Evolutionary conservation across 92 coral and sea anemone species (phyloP), one percentile per base, ranked within the genome.

Genomic region (Diadumene lineata): DNA sequence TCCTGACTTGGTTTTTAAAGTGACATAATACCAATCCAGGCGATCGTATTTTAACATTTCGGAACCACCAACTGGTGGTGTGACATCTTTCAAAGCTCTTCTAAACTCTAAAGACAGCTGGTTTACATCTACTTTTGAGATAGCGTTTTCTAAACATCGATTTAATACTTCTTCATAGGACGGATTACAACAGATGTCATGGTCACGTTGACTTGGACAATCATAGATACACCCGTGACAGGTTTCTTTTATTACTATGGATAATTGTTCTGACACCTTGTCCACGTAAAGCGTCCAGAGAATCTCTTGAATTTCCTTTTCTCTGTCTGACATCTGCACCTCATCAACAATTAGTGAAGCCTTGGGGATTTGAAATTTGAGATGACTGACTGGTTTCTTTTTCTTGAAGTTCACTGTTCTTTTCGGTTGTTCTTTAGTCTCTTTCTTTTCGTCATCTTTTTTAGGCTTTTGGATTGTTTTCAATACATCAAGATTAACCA

Each of bases 201-300:
- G 73, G 21, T 67, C 73, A 9, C 56, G 13, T 27, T 67, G 73
- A 27, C 73, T 67, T 13, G 56, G 56, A 17, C 33, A 29, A 29
- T 34, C 56, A 19, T 43, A 34, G 6, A 1, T 27, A 67, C 73
- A 67, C 15, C 73, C 73, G 43, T 34, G 43, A 34, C 73, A 67
- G n/a, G n/a, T 22, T 38, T 67, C 56, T 17, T 21, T 1, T 1
- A 48, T 43, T 0, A 67, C n/a, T 21, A 1, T 1, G 9, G 18
- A 6, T 34, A 67, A 11, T 43, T 67, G 9, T 25, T 34, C 58
- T 22, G 7, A 1, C 11, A 67, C 31, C 0, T 11, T 18, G 34
- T 15, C 25, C 1, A 56, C 55, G 33, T 67, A 67, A 24, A 67
- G 34, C 1, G 28, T 3, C 31, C 9, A 22, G 28, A 67, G 31